Evolutionary conservation across 2,113 vertebrate genomes (phyloP).

Genomic region (Spea multiplicata): DNA sequence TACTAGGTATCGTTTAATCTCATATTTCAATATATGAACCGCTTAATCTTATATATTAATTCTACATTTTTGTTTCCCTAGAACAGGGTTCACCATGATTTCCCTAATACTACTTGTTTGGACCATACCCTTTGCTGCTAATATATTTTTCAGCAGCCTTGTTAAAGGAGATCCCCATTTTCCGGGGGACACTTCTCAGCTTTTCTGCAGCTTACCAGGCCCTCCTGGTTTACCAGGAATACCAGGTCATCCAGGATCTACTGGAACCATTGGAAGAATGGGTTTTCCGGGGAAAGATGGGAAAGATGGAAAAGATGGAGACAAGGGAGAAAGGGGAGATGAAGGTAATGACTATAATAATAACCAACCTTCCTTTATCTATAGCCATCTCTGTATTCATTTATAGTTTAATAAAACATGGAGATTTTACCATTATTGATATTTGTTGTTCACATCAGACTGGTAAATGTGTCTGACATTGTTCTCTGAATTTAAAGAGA

Average conservation of each 20-base stretch:
- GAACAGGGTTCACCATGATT: slow-evolving; percentile 72
- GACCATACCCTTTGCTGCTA: slow-evolving; percentile 68
- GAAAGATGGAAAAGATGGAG: slow-evolving; percentile 81
- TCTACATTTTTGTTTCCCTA: slow-evolving; percentile 32
- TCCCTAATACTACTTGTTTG: slow-evolving; percentile 71
- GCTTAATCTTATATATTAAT: not conserved
- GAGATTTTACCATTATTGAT: too few species aligned
- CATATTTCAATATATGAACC: too few species aligned
- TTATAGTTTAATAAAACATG: too few species aligned
- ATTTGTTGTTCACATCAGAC: too few species aligned
- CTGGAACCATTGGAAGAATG: slow-evolving; percentile 80
- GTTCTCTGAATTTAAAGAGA: too few species aligned
- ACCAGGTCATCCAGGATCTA: slow-evolving; percentile 74
- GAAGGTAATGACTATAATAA: slow-evolving; percentile 68
- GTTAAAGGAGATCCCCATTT: slow-evolving; percentile 63
- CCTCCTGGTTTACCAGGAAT: slow-evolving; percentile 77
- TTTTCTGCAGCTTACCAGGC: slow-evolving; percentile 85
- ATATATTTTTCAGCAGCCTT: slow-evolving; percentile 66
- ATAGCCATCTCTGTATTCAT: too few species aligned
- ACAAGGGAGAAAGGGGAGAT: slow-evolving; percentile 75
- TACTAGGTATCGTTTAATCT: too few species aligned
- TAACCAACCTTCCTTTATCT: not conserved
- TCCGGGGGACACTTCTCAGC: slow-evolving; percentile 72
- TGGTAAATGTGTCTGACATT: too few species aligned
- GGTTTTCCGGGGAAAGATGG: slow-evolving; percentile 86